Base-by-base conservation (phyloP, 2,888 invertebrate species). In the Malachius bipustulatus region DNA sequence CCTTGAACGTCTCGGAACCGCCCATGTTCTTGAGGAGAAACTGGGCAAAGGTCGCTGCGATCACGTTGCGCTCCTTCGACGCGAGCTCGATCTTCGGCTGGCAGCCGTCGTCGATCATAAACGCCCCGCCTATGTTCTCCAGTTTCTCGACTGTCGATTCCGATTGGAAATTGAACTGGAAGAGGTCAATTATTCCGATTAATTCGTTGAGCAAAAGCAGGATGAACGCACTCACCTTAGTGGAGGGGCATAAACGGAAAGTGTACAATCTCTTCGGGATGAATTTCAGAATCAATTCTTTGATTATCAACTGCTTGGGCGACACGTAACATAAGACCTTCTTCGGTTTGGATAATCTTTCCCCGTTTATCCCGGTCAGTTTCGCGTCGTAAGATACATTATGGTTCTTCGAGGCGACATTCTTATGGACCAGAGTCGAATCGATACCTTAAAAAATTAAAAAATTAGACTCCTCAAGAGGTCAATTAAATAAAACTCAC, bases 1-100 rank as follows among this genome's bases (percentile, higher is more conserved):
- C 77, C 69, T 89, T 88, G 58, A 94, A 93, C 8, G 89, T 84
- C 63, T 93, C 93, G 30, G 90, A 91, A 2, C 93, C 93, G 33
- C 91, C 93, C 60, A 90, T 90, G 66, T 91, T 91, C 65, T 88
- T 88, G 16, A 90, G 66, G 44, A 93, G 71, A 58, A 91, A 87
- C 56, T 87, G 81, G 2, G 90, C 85, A 63, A 89, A 93, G 13
- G 90, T 87, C 39, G 93, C 91, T 3, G 89, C 90, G 46, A 93
- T 82, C 32, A 91, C 82, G 60, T 90, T 89, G 2, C 90, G 71
- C 60, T 90, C 87, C 44, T 80, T 76, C 2, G 87, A 82, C 38
- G 79, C 75, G 49, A 93, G 66, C 60, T 82, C 79, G 42, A 93
- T 75, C 50, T 80, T 77, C 1, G 89, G 83, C 56, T 93, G 91